Conservation (phyloP, 1,140 invertebrate species). For the Himalopsyche phryganea region DNA sequence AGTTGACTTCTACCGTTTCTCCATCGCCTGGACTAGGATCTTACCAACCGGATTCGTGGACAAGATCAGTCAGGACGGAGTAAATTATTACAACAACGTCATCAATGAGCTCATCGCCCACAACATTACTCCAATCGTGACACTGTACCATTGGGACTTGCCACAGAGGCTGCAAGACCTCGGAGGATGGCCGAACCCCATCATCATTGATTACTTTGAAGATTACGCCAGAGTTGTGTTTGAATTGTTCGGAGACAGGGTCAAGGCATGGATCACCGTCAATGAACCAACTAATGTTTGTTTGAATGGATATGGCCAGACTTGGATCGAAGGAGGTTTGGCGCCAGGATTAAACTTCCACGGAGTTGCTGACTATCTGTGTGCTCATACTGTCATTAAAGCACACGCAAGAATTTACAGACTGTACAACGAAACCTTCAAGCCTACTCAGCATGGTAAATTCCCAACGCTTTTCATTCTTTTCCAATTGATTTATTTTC, state of each 20-base stretch:
- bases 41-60: conserved; percentile 47
- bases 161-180: conserved; percentile 38
- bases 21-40: conserved; percentile 54
- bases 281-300: conserved; percentile 53
- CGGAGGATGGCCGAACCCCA: conserved; percentile 33
- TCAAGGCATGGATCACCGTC: conserved; percentile 50
- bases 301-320: conserved; percentile 43
- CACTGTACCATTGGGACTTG: conserved; percentile 38
- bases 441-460: conserved; percentile 35
- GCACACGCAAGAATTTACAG: conserved; percentile 44
- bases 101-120: conserved; percentile 48
- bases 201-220: conserved; percentile 46
- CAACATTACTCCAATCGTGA: conserved; percentile 49
- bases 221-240: conserved; percentile 53
- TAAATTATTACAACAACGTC: conserved; percentile 55
- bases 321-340: conserved; percentile 38
- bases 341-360: conserved; percentile 42
- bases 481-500: too few relatives aligned
- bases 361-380: conserved; percentile 49
- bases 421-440: conserved; percentile 40
- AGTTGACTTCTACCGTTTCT: conserved; percentile 54
- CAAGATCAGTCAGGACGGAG: conserved; percentile 48
- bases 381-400: conserved; percentile 47
- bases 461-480: too few relatives aligned
- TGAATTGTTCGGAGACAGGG: conserved; percentile 53